phyloP scores from a whole-genome alignment of 2,888 invertebrate species.

The Allophyes oxyacanthae region DNA sequence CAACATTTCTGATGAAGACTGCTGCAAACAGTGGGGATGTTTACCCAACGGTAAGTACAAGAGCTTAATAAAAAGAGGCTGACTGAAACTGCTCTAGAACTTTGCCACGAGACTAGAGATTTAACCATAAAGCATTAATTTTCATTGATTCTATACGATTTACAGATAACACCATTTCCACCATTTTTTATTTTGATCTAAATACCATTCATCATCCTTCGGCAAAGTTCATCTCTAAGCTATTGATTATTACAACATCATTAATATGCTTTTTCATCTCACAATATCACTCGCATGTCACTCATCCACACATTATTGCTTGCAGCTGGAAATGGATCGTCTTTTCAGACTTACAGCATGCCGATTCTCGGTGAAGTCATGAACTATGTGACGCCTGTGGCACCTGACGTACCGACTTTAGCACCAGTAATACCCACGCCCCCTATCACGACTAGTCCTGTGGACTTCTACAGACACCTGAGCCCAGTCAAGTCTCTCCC shows the following conservation, averaged over 20 bases:
- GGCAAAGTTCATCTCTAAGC: constrained; percentile 1
- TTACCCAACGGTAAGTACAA: constrained; percentile 74
- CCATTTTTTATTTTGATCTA: too few relatives aligned
- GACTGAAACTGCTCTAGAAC: background rate
- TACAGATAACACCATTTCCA: too few relatives aligned
- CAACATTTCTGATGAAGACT: constrained; percentile 92
- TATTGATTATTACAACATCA: constrained; percentile 1
- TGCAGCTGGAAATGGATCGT: constrained; percentile 78
- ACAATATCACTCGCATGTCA: constrained; percentile 63
- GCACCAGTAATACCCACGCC: constrained; percentile 62
- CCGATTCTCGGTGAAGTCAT: constrained; percentile 61
- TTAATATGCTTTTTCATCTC: constrained; percentile 25
- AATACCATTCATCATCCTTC: background rate
- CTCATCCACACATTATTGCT: constrained; percentile 77
- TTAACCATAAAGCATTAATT: too few relatives aligned
- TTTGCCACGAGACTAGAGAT: too few relatives aligned
- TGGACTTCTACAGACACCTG: constrained; percentile 69
- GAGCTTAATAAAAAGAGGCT: too few relatives aligned
- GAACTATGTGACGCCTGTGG: constrained; percentile 76
- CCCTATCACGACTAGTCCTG: constrained; percentile 67
- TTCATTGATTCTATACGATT: too few relatives aligned
- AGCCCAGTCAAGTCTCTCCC: constrained; percentile 69
- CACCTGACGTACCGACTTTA: constrained; percentile 60
- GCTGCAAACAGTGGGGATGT: constrained; percentile 95
- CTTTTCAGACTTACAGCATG: constrained; percentile 65